These are phyloP conservation scores for Heliornis fulica DNA, from an alignment of 2,113 vertebrate genomes.

Conservation along the genomic window DNA sequence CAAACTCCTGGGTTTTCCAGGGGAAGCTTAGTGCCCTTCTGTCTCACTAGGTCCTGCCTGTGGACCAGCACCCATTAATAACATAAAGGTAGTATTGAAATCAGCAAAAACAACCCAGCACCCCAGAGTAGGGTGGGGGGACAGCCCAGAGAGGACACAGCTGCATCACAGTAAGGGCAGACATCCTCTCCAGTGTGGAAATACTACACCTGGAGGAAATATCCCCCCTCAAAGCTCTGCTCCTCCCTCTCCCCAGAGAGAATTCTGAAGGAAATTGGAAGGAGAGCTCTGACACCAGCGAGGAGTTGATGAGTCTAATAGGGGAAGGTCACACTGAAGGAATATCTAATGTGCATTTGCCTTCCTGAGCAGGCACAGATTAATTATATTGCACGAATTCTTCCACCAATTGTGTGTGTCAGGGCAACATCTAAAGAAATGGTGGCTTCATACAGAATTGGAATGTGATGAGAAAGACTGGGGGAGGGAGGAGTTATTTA, in stretches of 20 bases:
- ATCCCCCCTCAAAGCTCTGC: neutral
- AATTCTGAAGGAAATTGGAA: neutral
- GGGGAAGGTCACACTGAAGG: neutral
- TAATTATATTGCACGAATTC: neutral
- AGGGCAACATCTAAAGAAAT: too few species aligned
- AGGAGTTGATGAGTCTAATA: neutral
- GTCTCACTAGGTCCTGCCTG: neutral
- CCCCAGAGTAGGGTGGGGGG: neutral
- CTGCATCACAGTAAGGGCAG: neutral
- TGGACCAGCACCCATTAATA: neutral
- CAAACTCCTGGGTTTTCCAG: neutral
- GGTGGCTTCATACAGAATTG: neutral
- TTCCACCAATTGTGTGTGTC: too few species aligned
- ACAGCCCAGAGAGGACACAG: too few species aligned
- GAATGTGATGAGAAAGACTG: neutral
- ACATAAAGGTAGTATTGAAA: neutral
- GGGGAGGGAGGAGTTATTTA: neutral
- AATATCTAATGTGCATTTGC: neutral
- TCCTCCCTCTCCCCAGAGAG: neutral
- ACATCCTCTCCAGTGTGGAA: neutral
- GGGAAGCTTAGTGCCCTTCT: neutral
- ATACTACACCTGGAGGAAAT: fast-evolving
- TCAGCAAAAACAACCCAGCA: neutral
- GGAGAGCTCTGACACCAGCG: neutral
- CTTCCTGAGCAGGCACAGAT: neutral